Percentiles rank a stretch among this genome's conserved stretches.
phyloP scores from a whole-genome alignment of 2,888 invertebrate species.

The Eupithecia insigniata region DNA sequence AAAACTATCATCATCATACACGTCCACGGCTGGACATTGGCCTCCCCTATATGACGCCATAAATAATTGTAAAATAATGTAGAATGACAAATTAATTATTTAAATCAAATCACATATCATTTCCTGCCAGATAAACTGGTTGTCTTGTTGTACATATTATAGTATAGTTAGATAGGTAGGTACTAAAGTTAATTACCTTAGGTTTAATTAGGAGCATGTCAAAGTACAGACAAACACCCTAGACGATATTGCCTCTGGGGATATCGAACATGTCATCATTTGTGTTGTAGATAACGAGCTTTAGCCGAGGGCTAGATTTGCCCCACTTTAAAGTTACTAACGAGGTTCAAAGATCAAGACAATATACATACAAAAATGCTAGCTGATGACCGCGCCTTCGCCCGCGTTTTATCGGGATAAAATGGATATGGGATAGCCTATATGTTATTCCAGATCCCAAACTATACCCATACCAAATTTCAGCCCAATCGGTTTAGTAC shows the following conservation, averaged over 20 bases:
- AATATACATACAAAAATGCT: too few species aligned
- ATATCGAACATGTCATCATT: slow-evolving; percentile 10
- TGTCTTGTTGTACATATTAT: background rate
- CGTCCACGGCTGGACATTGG: too few species aligned
- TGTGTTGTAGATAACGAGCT: slow-evolving; percentile 1
- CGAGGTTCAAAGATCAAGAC: background rate
- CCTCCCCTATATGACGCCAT: too few species aligned
- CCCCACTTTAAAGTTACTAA: background rate
- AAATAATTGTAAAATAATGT: too few species aligned
- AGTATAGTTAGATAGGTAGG: background rate
- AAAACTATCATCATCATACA: too few species aligned
- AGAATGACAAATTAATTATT: too few species aligned
- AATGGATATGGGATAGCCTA: too few species aligned
- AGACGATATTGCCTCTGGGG: slow-evolving; percentile 11
- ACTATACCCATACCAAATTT: too few species aligned
- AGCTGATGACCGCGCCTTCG: too few species aligned
- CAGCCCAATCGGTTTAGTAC: too few species aligned
- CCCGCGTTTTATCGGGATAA: too few species aligned
- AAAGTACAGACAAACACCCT: slow-evolving; percentile 11
- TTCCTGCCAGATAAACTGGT: background rate
- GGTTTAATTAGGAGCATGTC: slow-evolving; percentile 7
- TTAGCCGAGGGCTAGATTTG: background rate
- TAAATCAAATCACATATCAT: background rate
- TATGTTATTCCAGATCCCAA: too few species aligned
- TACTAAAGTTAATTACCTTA: slow-evolving; percentile 8